phyloP scores from a whole-genome alignment of 2,113 vertebrate genomes.

The Cyprinodon brontotheroides region DNA sequence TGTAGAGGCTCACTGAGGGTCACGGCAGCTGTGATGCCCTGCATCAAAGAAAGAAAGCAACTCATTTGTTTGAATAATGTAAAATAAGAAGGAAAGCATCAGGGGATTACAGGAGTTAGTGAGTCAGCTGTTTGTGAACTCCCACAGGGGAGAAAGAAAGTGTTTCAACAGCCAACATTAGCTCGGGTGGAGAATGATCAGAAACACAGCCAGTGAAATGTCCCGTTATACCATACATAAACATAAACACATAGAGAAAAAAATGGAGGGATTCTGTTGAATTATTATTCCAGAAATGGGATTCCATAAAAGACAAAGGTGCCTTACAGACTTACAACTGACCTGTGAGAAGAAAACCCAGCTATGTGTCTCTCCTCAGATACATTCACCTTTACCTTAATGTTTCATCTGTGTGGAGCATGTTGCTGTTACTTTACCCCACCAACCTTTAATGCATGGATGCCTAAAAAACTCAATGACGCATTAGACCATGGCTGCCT shows the following conservation, averaged over 20 bases:
- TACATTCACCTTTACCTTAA: background rate
- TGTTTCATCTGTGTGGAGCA: slow-evolving; percentile 1
- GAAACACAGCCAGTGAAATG: slow-evolving; percentile 7
- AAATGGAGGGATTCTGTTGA: background rate
- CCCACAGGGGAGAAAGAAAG: slow-evolving; percentile 54
- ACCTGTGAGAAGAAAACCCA: background rate
- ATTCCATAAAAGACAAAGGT: background rate
- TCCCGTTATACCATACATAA: background rate
- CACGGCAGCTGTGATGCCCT: slow-evolving; percentile 30
- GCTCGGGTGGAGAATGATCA: slow-evolving; percentile 3
- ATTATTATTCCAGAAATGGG: background rate
- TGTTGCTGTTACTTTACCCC: too few relatives aligned
- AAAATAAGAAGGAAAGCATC: slow-evolving; percentile 36
- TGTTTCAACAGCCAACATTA: slow-evolving; percentile 31
- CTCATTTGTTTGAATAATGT: slow-evolving; percentile 56
- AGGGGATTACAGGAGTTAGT: slow-evolving; percentile 23
- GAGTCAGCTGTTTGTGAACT: slow-evolving; percentile 66
- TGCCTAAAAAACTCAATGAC: slow-evolving; percentile 14
- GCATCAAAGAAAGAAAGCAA: slow-evolving; percentile 51
- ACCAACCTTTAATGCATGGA: background rate
- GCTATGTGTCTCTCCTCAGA: slow-evolving; percentile 1
- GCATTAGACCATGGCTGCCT: slow-evolving; percentile 5
- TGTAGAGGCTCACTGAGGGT: slow-evolving; percentile 37
- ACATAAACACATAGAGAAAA: background rate
- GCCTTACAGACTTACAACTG: background rate